Evolutionary conservation across 2,888 invertebrate species (phyloP).

Genomic region (Spodoptera exigua): DNA sequence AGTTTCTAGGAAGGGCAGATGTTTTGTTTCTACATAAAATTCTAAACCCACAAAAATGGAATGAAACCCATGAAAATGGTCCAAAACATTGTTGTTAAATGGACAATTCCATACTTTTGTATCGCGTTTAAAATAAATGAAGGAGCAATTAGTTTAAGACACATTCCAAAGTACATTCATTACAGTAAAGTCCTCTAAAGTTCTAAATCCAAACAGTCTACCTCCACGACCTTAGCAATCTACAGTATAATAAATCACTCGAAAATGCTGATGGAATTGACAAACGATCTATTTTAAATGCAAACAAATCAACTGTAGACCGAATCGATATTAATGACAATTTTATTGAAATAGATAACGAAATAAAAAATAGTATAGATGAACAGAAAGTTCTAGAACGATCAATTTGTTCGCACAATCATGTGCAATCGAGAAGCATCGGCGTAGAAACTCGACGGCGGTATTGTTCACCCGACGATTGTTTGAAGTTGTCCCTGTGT

Average conservation of each 20-base stretch:
- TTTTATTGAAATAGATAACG: slow-evolving; percentile 36
- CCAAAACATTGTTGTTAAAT: too few species aligned
- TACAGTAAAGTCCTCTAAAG: too few species aligned
- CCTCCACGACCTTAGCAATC: too few species aligned
- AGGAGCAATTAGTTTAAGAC: too few species aligned
- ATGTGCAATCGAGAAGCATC: slow-evolving; percentile 58
- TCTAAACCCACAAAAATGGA: too few species aligned
- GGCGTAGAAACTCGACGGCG: slow-evolving; percentile 38
- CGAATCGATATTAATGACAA: slow-evolving; percentile 32
- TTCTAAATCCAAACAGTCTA: too few species aligned
- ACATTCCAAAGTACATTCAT: too few species aligned
- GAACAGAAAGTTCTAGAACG: slow-evolving; percentile 43
- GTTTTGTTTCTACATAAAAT: too few species aligned
- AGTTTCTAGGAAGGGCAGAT: too few species aligned
- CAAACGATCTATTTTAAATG: slow-evolving; percentile 23
- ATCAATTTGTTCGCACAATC: slow-evolving; percentile 55
- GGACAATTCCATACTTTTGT: too few species aligned
- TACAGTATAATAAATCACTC: slow-evolving; percentile 3
- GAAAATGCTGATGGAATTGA: slow-evolving; percentile 11
- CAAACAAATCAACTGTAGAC: slow-evolving; percentile 30
- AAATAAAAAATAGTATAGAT: slow-evolving; percentile 28
- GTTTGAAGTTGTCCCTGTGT: slow-evolving; percentile 46
- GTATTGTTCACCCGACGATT: slow-evolving; percentile 53
- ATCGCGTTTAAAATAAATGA: too few species aligned
- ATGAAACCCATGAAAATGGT: too few species aligned